Evolutionary conservation across 2,888 invertebrate species (phyloP).

Genomic region (Therioaphis trifolii): DNA sequence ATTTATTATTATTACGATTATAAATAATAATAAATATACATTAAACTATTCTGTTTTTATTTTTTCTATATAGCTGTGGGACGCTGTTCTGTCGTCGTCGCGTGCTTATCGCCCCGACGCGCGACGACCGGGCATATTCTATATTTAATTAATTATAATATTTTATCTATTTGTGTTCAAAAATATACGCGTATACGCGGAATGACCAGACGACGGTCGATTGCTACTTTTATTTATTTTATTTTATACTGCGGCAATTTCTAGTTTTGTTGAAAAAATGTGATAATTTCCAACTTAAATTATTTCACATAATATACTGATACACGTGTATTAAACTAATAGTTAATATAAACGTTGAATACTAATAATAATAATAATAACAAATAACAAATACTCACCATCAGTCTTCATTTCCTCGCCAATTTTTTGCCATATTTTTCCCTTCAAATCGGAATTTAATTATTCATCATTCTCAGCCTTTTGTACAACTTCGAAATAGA

Average conservation of each 20-base stretch:
- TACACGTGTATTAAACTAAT: too few relatives aligned
- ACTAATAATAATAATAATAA: too few relatives aligned
- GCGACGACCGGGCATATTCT: background rate
- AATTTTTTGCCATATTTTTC: too few relatives aligned
- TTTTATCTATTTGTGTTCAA: constrained; percentile 3
- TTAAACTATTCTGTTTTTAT: background rate
- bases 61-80: constrained; percentile 1
- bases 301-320: too few relatives aligned
- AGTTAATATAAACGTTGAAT: too few relatives aligned
- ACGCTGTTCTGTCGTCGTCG: constrained; percentile 1
- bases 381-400: too few relatives aligned
- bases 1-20: background rate
- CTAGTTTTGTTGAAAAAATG: background rate
- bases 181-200: constrained; percentile 1
- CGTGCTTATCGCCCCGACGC: background rate
- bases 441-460: too few relatives aligned
- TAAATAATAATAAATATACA: too few relatives aligned
- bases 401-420: too few relatives aligned
- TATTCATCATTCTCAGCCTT: too few relatives aligned
- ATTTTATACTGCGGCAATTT: background rate
- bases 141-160: background rate
- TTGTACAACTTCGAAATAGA: too few relatives aligned
- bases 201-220: background rate
- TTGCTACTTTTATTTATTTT: background rate
- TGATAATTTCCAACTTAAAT: background rate